Conservation (phyloP, 2,797 vertebrate species). For the Gambelia wislizenii region DNA sequence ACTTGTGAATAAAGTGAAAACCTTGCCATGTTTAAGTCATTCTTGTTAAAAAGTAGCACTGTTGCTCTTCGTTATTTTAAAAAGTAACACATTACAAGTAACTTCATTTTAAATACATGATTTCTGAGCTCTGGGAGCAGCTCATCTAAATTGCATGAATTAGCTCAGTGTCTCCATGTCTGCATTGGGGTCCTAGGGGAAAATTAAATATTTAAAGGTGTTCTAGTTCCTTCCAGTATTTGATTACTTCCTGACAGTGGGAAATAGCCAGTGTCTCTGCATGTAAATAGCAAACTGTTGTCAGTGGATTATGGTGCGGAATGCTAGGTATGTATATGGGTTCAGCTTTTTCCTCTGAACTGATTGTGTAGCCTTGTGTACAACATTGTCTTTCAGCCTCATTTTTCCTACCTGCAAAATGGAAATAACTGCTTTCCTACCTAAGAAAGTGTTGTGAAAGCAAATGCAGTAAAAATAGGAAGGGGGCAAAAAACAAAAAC, state of each 20-base stretch:
- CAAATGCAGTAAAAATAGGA: neutral
- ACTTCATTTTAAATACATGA: too few relatives aligned
- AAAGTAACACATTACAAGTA: too few relatives aligned
- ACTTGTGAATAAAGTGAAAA: neutral
- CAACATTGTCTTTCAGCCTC: neutral
- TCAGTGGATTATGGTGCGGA: neutral
- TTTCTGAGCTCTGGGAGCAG: too few relatives aligned
- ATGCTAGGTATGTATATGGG: neutral
- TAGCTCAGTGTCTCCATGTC: neutral
- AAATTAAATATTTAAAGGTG: neutral
- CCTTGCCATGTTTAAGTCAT: neutral
- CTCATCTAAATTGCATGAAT: neutral
- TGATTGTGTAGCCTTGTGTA: too few relatives aligned
- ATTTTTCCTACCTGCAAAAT: neutral
- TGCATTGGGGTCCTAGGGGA: neutral
- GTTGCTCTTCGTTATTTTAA: neutral
- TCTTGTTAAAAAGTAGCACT: neutral
- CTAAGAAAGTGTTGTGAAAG: neutral
- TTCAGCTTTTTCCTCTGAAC: neutral
- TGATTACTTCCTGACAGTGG: neutral
- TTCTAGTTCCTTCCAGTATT: neutral
- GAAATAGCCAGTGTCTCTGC: neutral
- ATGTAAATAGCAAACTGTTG: neutral
- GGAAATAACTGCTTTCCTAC: neutral
- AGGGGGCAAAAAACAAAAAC: neutral